phyloP scores from a whole-genome alignment of 1,140 invertebrate genomes.

The Lineus longissimus region DNA sequence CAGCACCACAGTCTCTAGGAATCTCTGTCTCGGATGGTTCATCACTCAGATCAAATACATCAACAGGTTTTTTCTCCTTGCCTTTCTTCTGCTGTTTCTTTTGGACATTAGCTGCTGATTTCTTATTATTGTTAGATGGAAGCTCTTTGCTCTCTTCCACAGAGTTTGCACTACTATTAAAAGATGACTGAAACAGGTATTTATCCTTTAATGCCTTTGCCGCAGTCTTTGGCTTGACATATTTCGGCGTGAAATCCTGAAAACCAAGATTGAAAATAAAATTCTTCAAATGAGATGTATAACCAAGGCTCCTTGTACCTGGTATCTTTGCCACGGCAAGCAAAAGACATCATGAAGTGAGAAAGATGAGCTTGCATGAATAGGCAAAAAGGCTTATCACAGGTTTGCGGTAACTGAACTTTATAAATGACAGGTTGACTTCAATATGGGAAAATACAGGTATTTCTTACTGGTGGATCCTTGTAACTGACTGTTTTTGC shows the following conservation, averaged over 20 bases:
- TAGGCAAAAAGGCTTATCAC: too few species aligned
- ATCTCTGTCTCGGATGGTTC: not conserved
- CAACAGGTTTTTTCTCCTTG: not conserved
- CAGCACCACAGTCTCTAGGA: not conserved
- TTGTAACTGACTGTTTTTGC: constrained; percentile 5
- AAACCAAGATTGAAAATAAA: too few species aligned
- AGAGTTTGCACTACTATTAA: not conserved
- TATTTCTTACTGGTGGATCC: not conserved
- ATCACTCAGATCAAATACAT: too few species aligned
- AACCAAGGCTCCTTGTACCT: too few species aligned
- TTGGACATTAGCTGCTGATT: not conserved
- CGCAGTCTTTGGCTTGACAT: not conserved
- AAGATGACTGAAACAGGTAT: not conserved
- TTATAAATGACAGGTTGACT: too few species aligned
- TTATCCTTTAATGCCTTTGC: constrained; percentile 3
- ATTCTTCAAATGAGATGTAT: too few species aligned
- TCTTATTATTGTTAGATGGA: not conserved
- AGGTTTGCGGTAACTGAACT: too few species aligned
- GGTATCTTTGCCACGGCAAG: too few species aligned
- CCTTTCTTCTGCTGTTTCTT: not conserved
- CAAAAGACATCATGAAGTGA: too few species aligned
- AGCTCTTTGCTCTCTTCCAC: not conserved
- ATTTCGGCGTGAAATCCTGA: not conserved
- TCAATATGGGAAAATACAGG: too few species aligned
- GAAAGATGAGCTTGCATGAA: too few species aligned